Evolutionary conservation across 2,113 vertebrate genomes (phyloP).

Genomic region (Plestiodon gilberti): DNA sequence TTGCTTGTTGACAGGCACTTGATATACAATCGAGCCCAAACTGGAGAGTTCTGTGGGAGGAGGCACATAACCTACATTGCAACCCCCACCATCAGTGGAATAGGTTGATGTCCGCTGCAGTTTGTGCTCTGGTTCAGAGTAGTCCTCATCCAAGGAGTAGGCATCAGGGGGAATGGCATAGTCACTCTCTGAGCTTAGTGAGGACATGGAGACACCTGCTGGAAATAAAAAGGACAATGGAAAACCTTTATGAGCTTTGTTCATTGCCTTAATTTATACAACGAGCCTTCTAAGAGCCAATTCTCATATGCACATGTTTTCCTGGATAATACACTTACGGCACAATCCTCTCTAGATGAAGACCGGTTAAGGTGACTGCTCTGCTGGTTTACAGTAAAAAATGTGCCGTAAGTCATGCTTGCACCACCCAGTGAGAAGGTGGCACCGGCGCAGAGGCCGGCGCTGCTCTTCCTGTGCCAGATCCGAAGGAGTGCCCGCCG

Average conservation of each 20-base stretch:
- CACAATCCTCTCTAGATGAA: too few species aligned
- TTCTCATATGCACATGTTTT: not conserved
- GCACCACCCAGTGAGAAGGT: too few species aligned
- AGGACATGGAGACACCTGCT: conserved; percentile 90
- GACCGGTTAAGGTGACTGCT: too few species aligned
- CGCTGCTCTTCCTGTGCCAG: too few species aligned
- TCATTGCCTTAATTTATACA: not conserved
- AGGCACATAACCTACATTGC: conserved; percentile 71
- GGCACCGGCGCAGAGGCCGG: too few species aligned
- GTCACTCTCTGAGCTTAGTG: conserved; percentile 89
- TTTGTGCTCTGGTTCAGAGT: conserved; percentile 90
- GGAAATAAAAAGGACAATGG: conserved; percentile 20
- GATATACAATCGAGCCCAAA: not conserved
- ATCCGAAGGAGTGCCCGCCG: too few species aligned
- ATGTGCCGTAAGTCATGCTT: too few species aligned
- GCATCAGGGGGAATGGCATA: conserved; percentile 92
- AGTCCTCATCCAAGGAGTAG: conserved; percentile 87
- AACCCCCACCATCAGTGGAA: conserved; percentile 82
- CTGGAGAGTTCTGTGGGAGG: not conserved
- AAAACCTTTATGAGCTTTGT: not conserved
- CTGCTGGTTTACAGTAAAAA: too few species aligned
- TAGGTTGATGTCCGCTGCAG: conserved; percentile 89
- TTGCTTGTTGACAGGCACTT: not conserved
- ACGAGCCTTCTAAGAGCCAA: not conserved
- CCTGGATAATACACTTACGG: too few species aligned